Evolutionary conservation across 2,888 invertebrate genomes (phyloP), one percentile per base, ranked within the genome.

Genomic region (Plebejus argus): DNA sequence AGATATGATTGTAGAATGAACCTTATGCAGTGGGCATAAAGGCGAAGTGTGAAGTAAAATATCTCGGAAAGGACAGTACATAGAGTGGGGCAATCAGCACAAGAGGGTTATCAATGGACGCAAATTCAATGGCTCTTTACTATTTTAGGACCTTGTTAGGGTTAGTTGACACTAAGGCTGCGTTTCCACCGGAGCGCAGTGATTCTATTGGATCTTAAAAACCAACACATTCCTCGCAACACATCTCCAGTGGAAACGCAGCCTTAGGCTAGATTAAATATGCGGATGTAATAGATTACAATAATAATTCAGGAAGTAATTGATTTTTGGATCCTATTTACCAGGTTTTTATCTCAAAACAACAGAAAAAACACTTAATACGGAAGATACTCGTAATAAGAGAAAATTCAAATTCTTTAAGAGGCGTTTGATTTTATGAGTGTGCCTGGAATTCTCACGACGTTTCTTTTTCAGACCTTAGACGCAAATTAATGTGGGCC

Each of bases 391-490:
- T 5, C 18, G 4, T 3, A 53, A 53, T 53, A 15, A 15, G 66
- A 28, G 28, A 18, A 33, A 66, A 66, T 28, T 66, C 28, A 28
- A 33, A 66, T 66, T 33, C 23, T 61, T 66, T 10, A 33, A 23
- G 23, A 66, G 28, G 28, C 18, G 28, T 66, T 33, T 33, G 28
- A 66, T 28, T 66, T 66, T 33, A 66, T 33, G 66, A 66, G 66
- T 18, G 66, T 23, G 33, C 2, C 66, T 1, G 28, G 12, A 66
- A 33, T 28, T 33, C 18, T 61, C 61, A 20, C 61, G 28, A 33
- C 66, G 66, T 33, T 28, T 66, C 61, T 61, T 66, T 66, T 66
- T 66, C 66, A 33, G 28, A 28, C 15, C 15, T 66, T 66, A 66
- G 28, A 66, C 66, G 28, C 66, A 33, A 66, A 66, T 66, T 66